phyloP scores from a whole-genome alignment of 1,140 invertebrate species.

The Drosophila nikananu region DNA sequence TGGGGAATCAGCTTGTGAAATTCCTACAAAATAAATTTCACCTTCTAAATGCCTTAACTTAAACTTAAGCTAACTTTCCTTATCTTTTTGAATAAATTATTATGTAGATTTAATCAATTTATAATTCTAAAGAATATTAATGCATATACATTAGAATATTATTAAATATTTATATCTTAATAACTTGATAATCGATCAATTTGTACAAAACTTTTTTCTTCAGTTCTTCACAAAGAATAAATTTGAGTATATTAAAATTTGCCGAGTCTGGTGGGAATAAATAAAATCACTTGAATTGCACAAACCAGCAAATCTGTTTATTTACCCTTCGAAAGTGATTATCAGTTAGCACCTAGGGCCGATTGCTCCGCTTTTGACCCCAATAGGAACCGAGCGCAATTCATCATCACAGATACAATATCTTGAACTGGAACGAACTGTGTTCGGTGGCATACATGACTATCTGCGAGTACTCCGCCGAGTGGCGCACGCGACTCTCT shows the following conservation, averaged over 20 bases:
- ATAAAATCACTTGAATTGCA: slow-evolving; percentile 21
- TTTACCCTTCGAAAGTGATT: slow-evolving; percentile 16
- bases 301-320: slow-evolving; percentile 6
- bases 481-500: slow-evolving; percentile 69
- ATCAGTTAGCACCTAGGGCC: slow-evolving; percentile 33
- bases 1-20: no score
- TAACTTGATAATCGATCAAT: background rate
- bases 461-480: slow-evolving; percentile 57
- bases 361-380: slow-evolving; percentile 47
- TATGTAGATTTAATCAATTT: background rate
- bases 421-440: slow-evolving; percentile 10
- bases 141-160: background rate
- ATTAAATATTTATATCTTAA: background rate
- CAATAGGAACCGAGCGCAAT: slow-evolving; percentile 38
- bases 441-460: slow-evolving; percentile 72
- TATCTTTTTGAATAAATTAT: background rate
- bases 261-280: slow-evolving; percentile 9
- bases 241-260: slow-evolving; percentile 20
- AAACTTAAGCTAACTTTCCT: background rate
- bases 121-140: background rate
- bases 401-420: slow-evolving; percentile 30
- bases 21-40: no score
- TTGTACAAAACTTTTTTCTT: background rate
- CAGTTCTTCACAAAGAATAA: background rate
- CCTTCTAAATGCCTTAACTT: background rate